Conservation (phyloP, 2,888 invertebrate species). For the Tridacna gigas region DNA sequence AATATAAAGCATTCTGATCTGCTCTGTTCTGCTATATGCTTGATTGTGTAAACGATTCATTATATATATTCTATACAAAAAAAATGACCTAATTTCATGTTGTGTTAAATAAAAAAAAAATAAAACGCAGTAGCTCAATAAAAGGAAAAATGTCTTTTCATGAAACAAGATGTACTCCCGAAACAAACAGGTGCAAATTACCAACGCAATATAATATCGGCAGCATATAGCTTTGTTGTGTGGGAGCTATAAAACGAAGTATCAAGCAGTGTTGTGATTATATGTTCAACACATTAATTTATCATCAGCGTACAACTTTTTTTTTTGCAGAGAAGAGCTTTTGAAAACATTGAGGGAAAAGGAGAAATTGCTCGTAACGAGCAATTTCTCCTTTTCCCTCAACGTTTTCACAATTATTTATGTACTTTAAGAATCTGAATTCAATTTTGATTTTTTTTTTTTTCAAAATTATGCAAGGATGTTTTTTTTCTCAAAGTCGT, state of each 20-base stretch:
- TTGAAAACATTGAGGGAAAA: constrained; percentile 1
- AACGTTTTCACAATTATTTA: not conserved
- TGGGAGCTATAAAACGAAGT: not conserved
- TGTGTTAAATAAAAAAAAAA: too few relatives aligned
- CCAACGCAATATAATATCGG: constrained; percentile 1
- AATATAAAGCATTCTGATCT: too few relatives aligned
- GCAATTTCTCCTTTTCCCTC: not conserved
- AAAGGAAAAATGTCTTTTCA: too few relatives aligned
- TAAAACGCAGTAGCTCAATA: too few relatives aligned
- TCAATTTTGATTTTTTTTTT: not conserved
- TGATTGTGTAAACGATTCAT: too few relatives aligned
- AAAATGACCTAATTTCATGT: too few relatives aligned
- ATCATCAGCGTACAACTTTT: not conserved
- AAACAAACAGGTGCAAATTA: constrained; percentile 15
- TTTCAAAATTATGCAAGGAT: too few relatives aligned
- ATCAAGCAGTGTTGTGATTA: not conserved
- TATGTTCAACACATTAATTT: too few relatives aligned
- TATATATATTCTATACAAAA: too few relatives aligned
- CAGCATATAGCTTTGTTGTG: constrained; percentile 15
- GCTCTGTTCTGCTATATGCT: too few relatives aligned
- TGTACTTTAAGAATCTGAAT: not conserved
- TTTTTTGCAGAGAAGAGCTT: not conserved
- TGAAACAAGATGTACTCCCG: too few relatives aligned
- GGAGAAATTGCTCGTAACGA: not conserved
- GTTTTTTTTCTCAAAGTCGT: too few relatives aligned